Base-by-base conservation (phyloP, 2,113 vertebrate genomes). In the Lepus europaeus region DNA sequence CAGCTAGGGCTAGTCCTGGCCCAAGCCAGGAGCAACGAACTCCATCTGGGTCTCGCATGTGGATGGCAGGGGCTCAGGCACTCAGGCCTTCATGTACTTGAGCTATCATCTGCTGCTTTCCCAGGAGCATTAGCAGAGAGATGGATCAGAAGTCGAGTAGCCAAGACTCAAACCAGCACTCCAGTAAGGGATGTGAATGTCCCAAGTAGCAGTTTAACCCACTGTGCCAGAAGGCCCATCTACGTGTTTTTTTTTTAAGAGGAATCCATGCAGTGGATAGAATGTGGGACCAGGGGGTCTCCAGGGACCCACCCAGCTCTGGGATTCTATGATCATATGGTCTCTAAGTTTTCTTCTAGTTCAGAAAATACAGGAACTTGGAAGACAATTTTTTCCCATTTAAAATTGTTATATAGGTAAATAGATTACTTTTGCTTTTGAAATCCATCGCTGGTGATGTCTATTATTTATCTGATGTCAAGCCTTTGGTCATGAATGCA, bases 351-450 rank as follows among this genome's bases (percentile, higher is more conserved):
- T 74, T 78, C 88, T 91, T 91, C 83, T 83, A 70, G 68, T 31
- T 85, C 68, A 31, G 39, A 73, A 91, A 86, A 77, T 49, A 83
- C 2, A 84, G 22, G 6, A 12, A 82, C 11, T 31, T 89, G 2
- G 68, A 84, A 79, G 20, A 91, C 45, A 80, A 8, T 73, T 89
- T 79, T 93, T 84, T 45, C 29, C 6, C n/a, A 88, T n/a, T 86
- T 86, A 51, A 72, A 91, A 82, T 45, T 81, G 36, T 63, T 63
- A 84, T 20, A 81, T 31, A 89, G 64, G 39, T 93, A 73, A 72
- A 64, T 27, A 66, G 10, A 45, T 45, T 78, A 70, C 64, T 87
- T 93, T 84, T 93, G 29, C 49, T 95, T 91, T 91, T 31, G 49
- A 51, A 88, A 51, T 80, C 87, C 31, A 74, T 39, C 78, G 49